These are phyloP conservation scores for Pinctada fucata DNA, from an alignment of 2,888 invertebrate genomes.

Conservation along the genomic window DNA sequence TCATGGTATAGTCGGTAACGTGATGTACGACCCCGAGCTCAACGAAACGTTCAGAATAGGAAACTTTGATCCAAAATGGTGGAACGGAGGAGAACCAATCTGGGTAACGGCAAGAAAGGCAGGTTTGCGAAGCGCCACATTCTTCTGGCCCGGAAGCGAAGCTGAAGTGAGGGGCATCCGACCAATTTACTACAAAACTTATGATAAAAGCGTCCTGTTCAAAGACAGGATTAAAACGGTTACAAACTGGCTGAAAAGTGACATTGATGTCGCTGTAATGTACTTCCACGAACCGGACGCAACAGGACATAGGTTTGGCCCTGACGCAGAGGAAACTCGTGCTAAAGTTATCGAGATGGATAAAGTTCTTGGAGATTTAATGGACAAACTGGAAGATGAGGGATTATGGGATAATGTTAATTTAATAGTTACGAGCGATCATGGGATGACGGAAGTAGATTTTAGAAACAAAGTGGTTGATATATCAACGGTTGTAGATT, in stretches of 20 bases:
- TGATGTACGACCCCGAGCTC: conserved; percentile 79
- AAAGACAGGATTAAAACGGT: conserved; percentile 80
- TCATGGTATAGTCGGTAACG: conserved; percentile 84
- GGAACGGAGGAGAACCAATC: conserved; percentile 67
- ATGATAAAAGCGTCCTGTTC: conserved; percentile 78
- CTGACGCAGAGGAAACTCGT: conserved; percentile 51
- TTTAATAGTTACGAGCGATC: conserved; percentile 67
- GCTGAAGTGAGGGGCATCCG: conserved; percentile 78
- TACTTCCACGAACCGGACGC: conserved; percentile 68
- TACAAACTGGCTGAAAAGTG: conserved; percentile 74
- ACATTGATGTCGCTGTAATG: conserved; percentile 55
- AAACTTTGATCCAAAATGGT: conserved; percentile 56
- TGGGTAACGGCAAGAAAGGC: conserved; percentile 79
- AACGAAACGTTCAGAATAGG: conserved; percentile 56
- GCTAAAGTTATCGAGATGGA: conserved; percentile 60
- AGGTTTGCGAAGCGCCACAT: conserved; percentile 78
- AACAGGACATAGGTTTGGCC: conserved; percentile 64
- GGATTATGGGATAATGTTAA: conserved; percentile 56
- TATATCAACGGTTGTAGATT: conserved; percentile 13
- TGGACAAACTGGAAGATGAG: conserved; percentile 41
- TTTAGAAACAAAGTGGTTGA: conserved; percentile 46
- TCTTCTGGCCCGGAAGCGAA: conserved; percentile 83
- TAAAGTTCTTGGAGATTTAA: conserved; percentile 50
- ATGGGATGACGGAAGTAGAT: conserved; percentile 67
- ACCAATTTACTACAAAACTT: conserved; percentile 72